Evolutionary conservation across 2,113 vertebrate genomes (phyloP), one percentile per base, ranked within the genome.

Genomic region (Pteropus alecto): DNA sequence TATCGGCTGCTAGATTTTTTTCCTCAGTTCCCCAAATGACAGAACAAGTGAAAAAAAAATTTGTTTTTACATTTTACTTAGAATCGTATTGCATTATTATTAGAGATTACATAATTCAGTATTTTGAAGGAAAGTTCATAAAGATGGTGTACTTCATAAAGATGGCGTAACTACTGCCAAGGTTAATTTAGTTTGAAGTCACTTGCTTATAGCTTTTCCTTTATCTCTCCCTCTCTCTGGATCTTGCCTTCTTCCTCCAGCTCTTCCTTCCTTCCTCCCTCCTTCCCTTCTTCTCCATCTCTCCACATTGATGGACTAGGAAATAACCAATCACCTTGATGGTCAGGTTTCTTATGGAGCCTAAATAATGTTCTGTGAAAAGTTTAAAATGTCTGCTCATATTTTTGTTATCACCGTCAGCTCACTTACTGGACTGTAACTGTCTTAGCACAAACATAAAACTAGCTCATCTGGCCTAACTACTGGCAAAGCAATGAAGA

Each of bases 41-140:
- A 51, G 28, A 88, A 14, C 6, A 95, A 67, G 18, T 68, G 33
- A 71, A 81, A 84, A n/a, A 11, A 85, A 88, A 54, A 18, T 21
- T 60, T 94, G 18, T 41, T 90, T 95, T 95, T 61, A 90, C 58
- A 82, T 41, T 95, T 96, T 61, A 87, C 56, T 94, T 48, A 74
- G 30, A 63, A 89, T 78, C 6, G n/a, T 89, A 85, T 3, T 77
- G 9, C 26, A 68, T 83, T 83, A 15, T n/a, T 88, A 60, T 58
- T 71, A 58, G 67, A 73, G 8, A 9, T 87, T 43, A 92, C 26
- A 87, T 1, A 90, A 21, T 18, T 46, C 6, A 54, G 7, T 67
- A n/a, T 83, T 71, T 86, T 77, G 33, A 86, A 82, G 30, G 85
- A 94, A 51, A 51, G 51, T 51, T 16, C 51, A 51, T 51, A 51